Conservation (phyloP, 2,888 invertebrate species). For the Bombyx huttoni region DNA sequence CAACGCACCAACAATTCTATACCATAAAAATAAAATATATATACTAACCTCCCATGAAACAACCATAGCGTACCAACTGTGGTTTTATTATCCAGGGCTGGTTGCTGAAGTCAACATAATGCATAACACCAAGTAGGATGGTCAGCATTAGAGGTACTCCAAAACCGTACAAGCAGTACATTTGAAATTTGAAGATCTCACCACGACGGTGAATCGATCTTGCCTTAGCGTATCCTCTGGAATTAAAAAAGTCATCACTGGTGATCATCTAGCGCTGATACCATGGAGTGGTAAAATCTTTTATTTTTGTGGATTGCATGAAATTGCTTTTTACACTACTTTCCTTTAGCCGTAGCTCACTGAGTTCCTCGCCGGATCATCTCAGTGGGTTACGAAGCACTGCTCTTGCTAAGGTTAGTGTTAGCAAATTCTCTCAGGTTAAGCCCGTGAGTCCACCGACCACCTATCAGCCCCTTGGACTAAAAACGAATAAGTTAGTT, state of each 20-base stretch:
- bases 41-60: slow-evolving; percentile 41
- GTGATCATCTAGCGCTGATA: neutral
- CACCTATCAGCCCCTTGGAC: no score
- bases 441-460: no score
- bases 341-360: no score
- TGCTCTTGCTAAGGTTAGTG: no score
- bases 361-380: no score
- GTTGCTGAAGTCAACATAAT: slow-evolving; percentile 19
- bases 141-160: slow-evolving; percentile 43
- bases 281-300: neutral
- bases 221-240: slow-evolving; percentile 31
- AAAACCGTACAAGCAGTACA: slow-evolving; percentile 47
- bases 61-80: slow-evolving; percentile 24
- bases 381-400: no score
- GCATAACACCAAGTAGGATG: slow-evolving; percentile 18
- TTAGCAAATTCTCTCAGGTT: no score
- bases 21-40: neutral
- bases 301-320: no score
- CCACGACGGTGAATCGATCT: slow-evolving; percentile 51
- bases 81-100: slow-evolving; percentile 46
- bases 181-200: slow-evolving; percentile 41
- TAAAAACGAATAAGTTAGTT: no score
- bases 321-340: no score
- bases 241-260: neutral
- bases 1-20: neutral